Conservation (phyloP, 2,888 invertebrate genomes). For the Brenthis hecate region DNA sequence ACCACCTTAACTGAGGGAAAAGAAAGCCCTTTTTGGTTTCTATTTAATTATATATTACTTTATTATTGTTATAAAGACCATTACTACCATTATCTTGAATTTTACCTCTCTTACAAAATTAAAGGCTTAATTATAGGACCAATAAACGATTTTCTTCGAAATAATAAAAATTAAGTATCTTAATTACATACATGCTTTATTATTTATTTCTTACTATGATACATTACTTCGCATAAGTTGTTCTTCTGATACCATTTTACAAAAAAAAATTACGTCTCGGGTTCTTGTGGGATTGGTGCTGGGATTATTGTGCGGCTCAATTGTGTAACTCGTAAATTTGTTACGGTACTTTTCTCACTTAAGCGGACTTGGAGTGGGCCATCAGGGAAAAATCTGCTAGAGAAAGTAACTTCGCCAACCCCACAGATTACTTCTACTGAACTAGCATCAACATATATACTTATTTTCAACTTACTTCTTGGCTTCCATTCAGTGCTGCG, state of each 20-base stretch:
- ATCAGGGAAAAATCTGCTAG: slow-evolving; percentile 60
- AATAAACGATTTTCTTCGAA: neutral
- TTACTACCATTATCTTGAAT: no score
- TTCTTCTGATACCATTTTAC: neutral
- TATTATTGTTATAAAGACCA: no score
- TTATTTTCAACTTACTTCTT: slow-evolving; percentile 44
- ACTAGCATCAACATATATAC: slow-evolving; percentile 60
- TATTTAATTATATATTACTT: no score
- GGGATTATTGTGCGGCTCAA: neutral
- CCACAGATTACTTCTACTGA: slow-evolving; percentile 63
- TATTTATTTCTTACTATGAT: slow-evolving; percentile 1
- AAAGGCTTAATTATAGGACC: neutral
- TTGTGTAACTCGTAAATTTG: slow-evolving; percentile 6
- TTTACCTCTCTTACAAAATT: neutral
- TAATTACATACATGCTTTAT: slow-evolving; percentile 2
- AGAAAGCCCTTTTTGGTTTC: no score
- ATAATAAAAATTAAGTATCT: neutral
- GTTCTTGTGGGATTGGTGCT: neutral
- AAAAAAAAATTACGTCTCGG: neutral
- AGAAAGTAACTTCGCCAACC: slow-evolving; percentile 60
- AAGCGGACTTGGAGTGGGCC: slow-evolving; percentile 33
- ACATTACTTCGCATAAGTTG: neutral
- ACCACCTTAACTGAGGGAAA: no score
- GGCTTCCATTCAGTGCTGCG: slow-evolving; percentile 62
- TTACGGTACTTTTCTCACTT: neutral